Evolutionary conservation across 2,888 invertebrate genomes (phyloP).

Genomic region (Drosophila kuntzei): DNA sequence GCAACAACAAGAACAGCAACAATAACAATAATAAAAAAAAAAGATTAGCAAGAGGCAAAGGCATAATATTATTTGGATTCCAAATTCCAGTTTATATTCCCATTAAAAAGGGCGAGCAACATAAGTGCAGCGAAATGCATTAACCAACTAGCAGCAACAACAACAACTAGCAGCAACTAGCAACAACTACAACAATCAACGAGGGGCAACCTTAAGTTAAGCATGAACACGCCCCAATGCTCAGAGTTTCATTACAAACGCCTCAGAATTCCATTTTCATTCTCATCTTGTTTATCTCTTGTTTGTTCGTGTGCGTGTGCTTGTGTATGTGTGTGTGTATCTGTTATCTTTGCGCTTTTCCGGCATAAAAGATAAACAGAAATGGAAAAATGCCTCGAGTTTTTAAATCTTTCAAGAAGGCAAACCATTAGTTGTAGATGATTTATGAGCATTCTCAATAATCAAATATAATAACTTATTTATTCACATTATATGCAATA

Average conservation of each 20-base stretch:
- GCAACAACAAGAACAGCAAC: conserved; percentile 34
- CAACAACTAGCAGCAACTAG: conserved; percentile 33
- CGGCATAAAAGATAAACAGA: conserved; percentile 70
- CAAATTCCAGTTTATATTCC: conserved; percentile 51
- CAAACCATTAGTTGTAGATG: conserved; percentile 5
- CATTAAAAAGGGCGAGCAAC: conserved; percentile 62
- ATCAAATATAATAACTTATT: conserved; percentile 10
- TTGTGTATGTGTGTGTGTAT: conserved; percentile 14
- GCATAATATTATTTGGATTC: conserved; percentile 37
- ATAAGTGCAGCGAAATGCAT: conserved; percentile 59
- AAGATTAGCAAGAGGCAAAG: neutral
- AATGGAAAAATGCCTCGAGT: conserved; percentile 21
- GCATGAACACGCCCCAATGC: conserved; percentile 69
- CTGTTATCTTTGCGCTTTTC: conserved; percentile 71
- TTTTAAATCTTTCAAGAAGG: neutral
- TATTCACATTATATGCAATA: neutral
- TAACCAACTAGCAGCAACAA: conserved; percentile 31
- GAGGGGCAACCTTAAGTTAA: conserved; percentile 60
- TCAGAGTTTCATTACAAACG: conserved; percentile 40
- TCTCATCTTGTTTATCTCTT: conserved; percentile 51
- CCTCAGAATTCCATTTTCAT: conserved; percentile 50
- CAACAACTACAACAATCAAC: conserved; percentile 4
- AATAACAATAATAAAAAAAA: conserved; percentile 12
- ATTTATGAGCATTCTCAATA: conserved; percentile 15
- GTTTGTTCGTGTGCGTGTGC: conserved; percentile 1